A percentile compares a stretch with the other conserved stretches of the same genome.
Conservation (phyloP, 2,797 vertebrate genomes). For the Amniataba percoides region DNA sequence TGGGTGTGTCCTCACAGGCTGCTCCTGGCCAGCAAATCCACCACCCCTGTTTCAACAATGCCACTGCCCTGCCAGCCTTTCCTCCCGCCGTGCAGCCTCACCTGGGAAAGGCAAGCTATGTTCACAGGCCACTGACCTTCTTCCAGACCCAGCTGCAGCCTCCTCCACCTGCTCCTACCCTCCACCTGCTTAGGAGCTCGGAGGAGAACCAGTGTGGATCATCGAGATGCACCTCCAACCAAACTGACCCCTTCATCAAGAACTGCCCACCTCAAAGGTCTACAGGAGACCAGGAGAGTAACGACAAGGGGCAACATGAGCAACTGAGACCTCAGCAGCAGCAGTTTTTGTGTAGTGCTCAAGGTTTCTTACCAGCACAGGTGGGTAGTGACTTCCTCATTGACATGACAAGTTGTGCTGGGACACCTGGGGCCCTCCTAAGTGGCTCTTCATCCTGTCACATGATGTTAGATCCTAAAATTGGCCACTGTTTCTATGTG, state of each 20-base stretch:
- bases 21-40: constrained; percentile 55
- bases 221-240: background rate
- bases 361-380: constrained; percentile 42
- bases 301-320: background rate
- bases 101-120: constrained; percentile 52
- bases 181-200: constrained; percentile 20
- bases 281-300: background rate
- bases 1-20: background rate
- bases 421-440: constrained; percentile 5
- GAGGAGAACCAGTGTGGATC: constrained; percentile 1
- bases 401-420: constrained; percentile 55
- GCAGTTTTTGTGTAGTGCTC: constrained; percentile 41
- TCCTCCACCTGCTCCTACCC: background rate
- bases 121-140: constrained; percentile 55
- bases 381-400: constrained; percentile 9
- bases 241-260: constrained; percentile 19
- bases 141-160: constrained; percentile 52
- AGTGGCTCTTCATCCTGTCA: constrained; percentile 58
- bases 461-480: constrained; percentile 86
- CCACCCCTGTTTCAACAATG: constrained; percentile 63
- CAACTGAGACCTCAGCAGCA: constrained; percentile 21
- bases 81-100: constrained; percentile 12
- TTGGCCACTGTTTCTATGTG: constrained; percentile 86
- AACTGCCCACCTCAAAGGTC: constrained; percentile 5
- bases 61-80: constrained; percentile 26